Evolutionary conservation across 2,797 vertebrate genomes (phyloP).

Genomic region (Octomys mimax): DNA sequence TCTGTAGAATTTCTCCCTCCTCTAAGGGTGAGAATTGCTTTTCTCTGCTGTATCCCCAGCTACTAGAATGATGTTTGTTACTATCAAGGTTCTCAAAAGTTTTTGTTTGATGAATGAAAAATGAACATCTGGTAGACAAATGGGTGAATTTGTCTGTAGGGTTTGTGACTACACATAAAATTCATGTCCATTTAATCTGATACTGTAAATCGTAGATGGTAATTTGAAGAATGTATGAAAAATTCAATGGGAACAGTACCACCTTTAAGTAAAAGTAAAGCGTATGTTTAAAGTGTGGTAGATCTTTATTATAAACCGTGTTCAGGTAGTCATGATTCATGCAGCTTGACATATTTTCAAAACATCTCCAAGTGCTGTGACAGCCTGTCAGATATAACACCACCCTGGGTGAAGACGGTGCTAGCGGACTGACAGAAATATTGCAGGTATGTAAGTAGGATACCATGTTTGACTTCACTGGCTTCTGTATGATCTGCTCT

Average conservation of each 20-base stretch:
- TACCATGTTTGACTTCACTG: slow-evolving; percentile 82
- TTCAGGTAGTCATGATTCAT: slow-evolving; percentile 68
- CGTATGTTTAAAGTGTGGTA: slow-evolving; percentile 47
- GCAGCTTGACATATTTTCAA: slow-evolving; percentile 71
- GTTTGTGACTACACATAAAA: background rate
- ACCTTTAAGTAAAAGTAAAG: background rate
- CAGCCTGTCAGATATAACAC: slow-evolving; percentile 71
- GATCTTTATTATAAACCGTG: slow-evolving; percentile 34
- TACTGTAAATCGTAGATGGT: background rate
- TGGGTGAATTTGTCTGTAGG: background rate
- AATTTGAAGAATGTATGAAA: background rate
- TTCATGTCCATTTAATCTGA: slow-evolving; percentile 36
- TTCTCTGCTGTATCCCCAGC: background rate
- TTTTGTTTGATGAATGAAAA: background rate
- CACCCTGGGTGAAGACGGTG: slow-evolving; percentile 61
- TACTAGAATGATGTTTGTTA: background rate
- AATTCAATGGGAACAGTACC: background rate
- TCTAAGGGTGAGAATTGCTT: background rate
- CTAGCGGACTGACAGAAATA: slow-evolving; percentile 75
- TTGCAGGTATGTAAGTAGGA: slow-evolving; percentile 77
- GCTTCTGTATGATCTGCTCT: slow-evolving; percentile 72
- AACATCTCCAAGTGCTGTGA: slow-evolving; percentile 30
- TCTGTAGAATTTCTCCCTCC: background rate
- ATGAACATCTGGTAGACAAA: background rate
- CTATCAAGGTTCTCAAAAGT: background rate